Percentiles rank a stretch among this genome's conserved stretches.
Conservation (phyloP, 2,888 invertebrate genomes). For the Agonopterix arenella region DNA sequence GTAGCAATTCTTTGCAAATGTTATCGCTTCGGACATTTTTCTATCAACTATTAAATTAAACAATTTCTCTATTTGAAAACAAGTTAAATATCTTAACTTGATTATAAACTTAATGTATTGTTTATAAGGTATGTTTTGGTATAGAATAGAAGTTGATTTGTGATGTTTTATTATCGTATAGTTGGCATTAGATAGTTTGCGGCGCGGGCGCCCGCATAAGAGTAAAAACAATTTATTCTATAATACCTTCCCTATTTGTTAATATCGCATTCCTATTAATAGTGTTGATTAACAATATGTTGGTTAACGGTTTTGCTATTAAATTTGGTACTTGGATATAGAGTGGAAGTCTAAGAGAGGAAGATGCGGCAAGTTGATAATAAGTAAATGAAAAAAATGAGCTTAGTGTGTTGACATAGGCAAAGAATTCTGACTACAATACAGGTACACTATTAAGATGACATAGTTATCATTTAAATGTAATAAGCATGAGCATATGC, state of each 20-base stretch:
- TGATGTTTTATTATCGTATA: conserved; percentile 16
- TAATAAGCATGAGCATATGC: no score
- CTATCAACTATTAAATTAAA: conserved; percentile 50
- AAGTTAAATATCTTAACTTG: not conserved
- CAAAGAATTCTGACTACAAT: no score
- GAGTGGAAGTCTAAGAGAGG: no score
- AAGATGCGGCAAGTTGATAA: no score
- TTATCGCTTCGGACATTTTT: conserved; percentile 51
- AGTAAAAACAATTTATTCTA: conserved; percentile 49
- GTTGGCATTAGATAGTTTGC: conserved; percentile 21
- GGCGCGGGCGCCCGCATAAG: conserved; percentile 66
- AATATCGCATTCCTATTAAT: conserved; percentile 66
- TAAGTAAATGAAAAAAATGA: no score
- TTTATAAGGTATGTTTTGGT: conserved; percentile 28
- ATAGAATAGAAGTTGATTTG: conserved; percentile 18
- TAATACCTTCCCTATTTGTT: conserved; percentile 65
- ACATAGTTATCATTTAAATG: no score
- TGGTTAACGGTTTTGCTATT: conserved; percentile 61
- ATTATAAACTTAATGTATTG: conserved; percentile 11
- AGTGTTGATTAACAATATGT: conserved; percentile 54
- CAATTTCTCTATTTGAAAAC: conserved; percentile 12
- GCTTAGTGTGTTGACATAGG: no score
- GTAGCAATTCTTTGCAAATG: conserved; percentile 34
- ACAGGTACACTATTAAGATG: no score
- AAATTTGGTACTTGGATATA: no score